Percentiles rank a stretch among this genome's conserved stretches.
phyloP scores from a whole-genome alignment of 2,888 invertebrate genomes.

The Agapostemon virescens region DNA sequence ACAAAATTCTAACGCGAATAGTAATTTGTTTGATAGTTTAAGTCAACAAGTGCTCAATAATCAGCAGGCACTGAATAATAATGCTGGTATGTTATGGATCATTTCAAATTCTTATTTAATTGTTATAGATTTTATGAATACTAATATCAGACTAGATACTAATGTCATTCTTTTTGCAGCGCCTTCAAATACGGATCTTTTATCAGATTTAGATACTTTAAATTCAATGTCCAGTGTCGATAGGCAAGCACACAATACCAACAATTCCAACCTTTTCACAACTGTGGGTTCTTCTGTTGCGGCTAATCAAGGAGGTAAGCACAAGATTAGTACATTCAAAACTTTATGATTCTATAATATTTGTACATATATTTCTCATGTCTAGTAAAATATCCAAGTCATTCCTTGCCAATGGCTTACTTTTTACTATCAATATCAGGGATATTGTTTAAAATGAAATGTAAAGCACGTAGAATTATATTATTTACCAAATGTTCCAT shows the following conservation, averaged over 20 bases:
- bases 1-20: conserved; percentile 66
- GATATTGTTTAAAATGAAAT: background rate
- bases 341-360: conserved; percentile 42
- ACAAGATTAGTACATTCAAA: conserved; percentile 10
- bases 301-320: conserved; percentile 72
- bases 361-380: background rate
- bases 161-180: conserved; percentile 54
- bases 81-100: conserved; percentile 67
- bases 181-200: conserved; percentile 78
- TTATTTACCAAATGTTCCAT: background rate
- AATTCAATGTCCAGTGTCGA: conserved; percentile 66
- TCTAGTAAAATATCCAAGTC: background rate
- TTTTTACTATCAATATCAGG: background rate
- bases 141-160: conserved; percentile 12
- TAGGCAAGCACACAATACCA: conserved; percentile 69
- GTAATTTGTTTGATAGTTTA: conserved; percentile 72
- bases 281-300: conserved; percentile 61
- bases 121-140: conserved; percentile 4
- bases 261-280: conserved; percentile 73
- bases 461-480: background rate
- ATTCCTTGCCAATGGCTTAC: background rate
- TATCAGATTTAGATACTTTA: conserved; percentile 81
- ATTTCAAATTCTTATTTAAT: conserved; percentile 20
- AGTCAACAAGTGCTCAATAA: conserved; percentile 68
- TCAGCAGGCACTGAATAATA: conserved; percentile 69